phyloP scores from a whole-genome alignment of 2,888 invertebrate species.

The Lepidocyrtinus sp. region DNA sequence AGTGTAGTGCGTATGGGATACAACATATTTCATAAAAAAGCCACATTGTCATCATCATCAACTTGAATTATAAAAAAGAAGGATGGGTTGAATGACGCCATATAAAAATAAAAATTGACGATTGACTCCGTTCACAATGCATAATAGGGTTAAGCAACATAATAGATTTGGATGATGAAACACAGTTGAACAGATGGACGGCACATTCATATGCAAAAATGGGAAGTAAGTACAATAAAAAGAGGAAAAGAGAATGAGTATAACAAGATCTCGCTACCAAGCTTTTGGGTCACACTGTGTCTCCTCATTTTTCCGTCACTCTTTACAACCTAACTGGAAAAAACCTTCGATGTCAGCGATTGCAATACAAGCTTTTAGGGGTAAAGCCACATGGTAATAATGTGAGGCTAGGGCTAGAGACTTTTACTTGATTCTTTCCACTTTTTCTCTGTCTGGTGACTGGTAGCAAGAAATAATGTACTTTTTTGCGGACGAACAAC shows the following conservation, averaged over 20 bases:
- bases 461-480: slow-evolving; percentile 1
- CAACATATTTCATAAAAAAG: slow-evolving; percentile 40
- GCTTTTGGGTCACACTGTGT: slow-evolving; percentile 45
- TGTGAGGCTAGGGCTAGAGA: slow-evolving; percentile 28
- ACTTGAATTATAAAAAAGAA: slow-evolving; percentile 47
- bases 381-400: slow-evolving; percentile 57
- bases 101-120: slow-evolving; percentile 46
- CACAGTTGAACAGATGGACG: slow-evolving; percentile 70
- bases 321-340: neutral
- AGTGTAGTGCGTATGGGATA: slow-evolving; percentile 18
- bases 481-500: neutral
- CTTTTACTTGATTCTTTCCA: slow-evolving; percentile 28
- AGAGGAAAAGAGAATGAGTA: slow-evolving; percentile 25
- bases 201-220: slow-evolving; percentile 69
- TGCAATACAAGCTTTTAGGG: slow-evolving; percentile 2
- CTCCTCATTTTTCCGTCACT: slow-evolving; percentile 42
- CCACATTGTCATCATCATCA: slow-evolving; percentile 32
- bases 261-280: slow-evolving; percentile 52
- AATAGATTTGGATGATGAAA: slow-evolving; percentile 52
- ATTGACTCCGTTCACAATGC: slow-evolving; percentile 51
- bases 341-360: neutral
- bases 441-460: slow-evolving; percentile 18
- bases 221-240: slow-evolving; percentile 31
- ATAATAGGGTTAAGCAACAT: slow-evolving; percentile 48
- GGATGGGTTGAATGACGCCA: slow-evolving; percentile 42